These are phyloP conservation scores for Eulemur mongoz DNA, from an alignment of 2,797 vertebrate genomes.

Conservation along the genomic window DNA sequence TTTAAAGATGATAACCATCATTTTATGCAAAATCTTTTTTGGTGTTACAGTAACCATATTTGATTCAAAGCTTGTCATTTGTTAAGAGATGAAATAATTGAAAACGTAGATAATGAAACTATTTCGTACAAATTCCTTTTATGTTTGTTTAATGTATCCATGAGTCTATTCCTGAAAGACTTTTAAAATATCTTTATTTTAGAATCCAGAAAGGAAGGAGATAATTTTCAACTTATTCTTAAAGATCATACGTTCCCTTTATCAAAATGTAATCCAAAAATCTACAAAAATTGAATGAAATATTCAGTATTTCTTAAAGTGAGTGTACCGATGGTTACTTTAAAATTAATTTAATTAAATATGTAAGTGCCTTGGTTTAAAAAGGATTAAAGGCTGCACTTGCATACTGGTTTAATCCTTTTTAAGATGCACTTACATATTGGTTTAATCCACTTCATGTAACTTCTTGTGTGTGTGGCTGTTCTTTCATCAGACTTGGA, in stretches of 20 bases:
- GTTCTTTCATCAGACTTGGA: not conserved
- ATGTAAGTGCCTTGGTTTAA: not conserved
- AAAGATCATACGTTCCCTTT: not conserved
- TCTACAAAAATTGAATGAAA: not conserved
- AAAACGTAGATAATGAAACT: not conserved
- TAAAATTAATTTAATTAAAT: not conserved
- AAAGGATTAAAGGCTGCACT: not conserved
- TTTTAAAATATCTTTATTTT: not conserved
- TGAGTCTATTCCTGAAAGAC: not conserved
- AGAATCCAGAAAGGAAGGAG: not conserved
- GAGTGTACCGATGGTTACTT: not conserved
- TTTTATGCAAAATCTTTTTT: not conserved
- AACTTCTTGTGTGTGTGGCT: not conserved
- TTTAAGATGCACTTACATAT: not conserved
- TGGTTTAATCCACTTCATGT: not conserved
- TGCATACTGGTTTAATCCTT: not conserved
- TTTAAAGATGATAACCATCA: not conserved
- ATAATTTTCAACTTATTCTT: not conserved
- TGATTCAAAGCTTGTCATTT: not conserved
- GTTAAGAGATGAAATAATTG: conserved; percentile 2
- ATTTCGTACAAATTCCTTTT: not conserved
- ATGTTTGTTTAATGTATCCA: not conserved
- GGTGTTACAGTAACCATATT: not conserved
- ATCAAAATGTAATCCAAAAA: not conserved
- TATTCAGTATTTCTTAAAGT: not conserved